phyloP scores from a whole-genome alignment of 2,888 invertebrate genomes.

The Ornithoptera priamus region DNA sequence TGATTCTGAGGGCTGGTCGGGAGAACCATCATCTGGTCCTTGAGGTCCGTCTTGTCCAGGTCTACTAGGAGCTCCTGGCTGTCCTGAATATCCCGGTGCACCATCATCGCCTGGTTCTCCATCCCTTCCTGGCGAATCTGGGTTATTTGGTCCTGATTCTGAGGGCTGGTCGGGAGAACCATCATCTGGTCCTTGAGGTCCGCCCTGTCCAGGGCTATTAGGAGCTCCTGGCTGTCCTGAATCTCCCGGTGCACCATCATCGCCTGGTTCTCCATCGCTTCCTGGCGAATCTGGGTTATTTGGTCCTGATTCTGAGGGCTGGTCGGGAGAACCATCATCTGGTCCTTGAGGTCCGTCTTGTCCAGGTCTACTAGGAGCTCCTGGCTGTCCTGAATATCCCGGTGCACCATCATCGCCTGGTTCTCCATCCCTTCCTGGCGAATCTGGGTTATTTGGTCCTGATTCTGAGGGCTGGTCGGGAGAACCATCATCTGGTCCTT shows the following conservation, averaged over 20 bases:
- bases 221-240: not conserved
- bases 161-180: conserved; percentile 16
- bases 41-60: too few relatives aligned
- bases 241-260: too few relatives aligned
- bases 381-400: too few relatives aligned
- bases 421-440: not conserved
- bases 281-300: conserved; percentile 11
- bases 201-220: conserved; percentile 1
- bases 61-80: too few relatives aligned
- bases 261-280: conserved; percentile 4
- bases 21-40: too few relatives aligned
- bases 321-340: conserved; percentile 14
- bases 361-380: not conserved
- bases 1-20: not conserved
- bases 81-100: too few relatives aligned
- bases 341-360: conserved; percentile 1
- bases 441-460: not conserved
- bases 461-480: not conserved
- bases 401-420: not conserved
- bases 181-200: conserved; percentile 16
- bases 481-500: not conserved
- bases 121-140: too few relatives aligned
- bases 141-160: conserved; percentile 4
- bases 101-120: too few relatives aligned
- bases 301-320: conserved; percentile 10